Percentiles rank a stretch among this genome's conserved stretches.
These are phyloP conservation scores for Chironomus tentans DNA, from an alignment of 2,888 invertebrate species.

Conservation along the genomic window DNA sequence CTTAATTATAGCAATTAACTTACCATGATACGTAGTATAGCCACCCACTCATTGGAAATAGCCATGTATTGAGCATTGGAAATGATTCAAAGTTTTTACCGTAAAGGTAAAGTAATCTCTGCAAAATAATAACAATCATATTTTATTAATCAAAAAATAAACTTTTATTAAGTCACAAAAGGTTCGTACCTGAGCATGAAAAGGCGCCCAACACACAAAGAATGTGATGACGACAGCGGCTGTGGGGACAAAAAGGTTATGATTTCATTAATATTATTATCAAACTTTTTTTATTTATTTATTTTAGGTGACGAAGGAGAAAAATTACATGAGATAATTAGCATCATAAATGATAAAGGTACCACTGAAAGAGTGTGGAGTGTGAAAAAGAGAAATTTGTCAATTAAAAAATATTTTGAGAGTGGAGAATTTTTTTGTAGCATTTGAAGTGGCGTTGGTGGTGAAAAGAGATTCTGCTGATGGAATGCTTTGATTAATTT, in stretches of 20 bases:
- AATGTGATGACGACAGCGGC: slow-evolving; percentile 90
- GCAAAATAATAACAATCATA: slow-evolving; percentile 37
- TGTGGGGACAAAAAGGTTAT: slow-evolving; percentile 36
- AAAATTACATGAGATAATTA: too few relatives aligned
- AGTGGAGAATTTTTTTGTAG: too few relatives aligned
- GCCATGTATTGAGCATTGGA: slow-evolving; percentile 63
- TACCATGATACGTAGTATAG: slow-evolving; percentile 67
- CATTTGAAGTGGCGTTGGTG: too few relatives aligned
- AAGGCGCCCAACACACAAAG: slow-evolving; percentile 94
- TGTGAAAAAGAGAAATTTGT: too few relatives aligned
- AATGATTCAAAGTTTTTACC: slow-evolving; percentile 52
- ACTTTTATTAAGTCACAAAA: background rate
- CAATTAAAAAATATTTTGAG: too few relatives aligned
- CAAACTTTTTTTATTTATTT: too few relatives aligned
- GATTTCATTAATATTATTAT: too few relatives aligned
- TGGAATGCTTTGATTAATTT: too few relatives aligned
- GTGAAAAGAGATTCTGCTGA: too few relatives aligned
- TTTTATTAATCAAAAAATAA: background rate
- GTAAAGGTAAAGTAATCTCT: slow-evolving; percentile 75
- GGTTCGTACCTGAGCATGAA: slow-evolving; percentile 53
- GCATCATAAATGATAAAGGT: too few relatives aligned
- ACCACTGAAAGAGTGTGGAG: too few relatives aligned
- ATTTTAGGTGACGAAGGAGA: too few relatives aligned
- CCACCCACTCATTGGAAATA: slow-evolving; percentile 69
- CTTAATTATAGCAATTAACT: slow-evolving; percentile 30